Evolutionary conservation across 2,113 vertebrate genomes (phyloP).

Genomic region (Clarias gariepinus): DNA sequence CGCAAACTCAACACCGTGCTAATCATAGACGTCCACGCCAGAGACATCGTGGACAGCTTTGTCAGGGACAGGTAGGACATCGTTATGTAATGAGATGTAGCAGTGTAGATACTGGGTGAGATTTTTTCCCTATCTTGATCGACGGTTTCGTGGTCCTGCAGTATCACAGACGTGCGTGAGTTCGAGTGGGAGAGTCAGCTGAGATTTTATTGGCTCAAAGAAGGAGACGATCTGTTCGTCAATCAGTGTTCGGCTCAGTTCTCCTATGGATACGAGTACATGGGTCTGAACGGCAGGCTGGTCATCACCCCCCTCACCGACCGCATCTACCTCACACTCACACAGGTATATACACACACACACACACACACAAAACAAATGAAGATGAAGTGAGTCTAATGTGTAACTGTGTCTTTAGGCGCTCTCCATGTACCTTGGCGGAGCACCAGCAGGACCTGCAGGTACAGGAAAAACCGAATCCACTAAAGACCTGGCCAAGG

Average conservation of each 20-base stretch:
- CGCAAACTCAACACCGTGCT: slow-evolving; percentile 93
- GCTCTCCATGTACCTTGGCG: slow-evolving; percentile 94
- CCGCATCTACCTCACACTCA: slow-evolving; percentile 94
- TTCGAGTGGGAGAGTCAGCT: slow-evolving; percentile 98
- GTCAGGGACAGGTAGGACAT: slow-evolving; percentile 79
- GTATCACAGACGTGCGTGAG: slow-evolving; percentile 86
- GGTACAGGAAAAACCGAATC: slow-evolving; percentile 97
- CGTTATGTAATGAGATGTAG: background rate
- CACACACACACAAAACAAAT: background rate
- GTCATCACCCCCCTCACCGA: slow-evolving; percentile 97
- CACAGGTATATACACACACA: slow-evolving; percentile 78
- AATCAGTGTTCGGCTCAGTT: slow-evolving; percentile 90
- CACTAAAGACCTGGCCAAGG: slow-evolving; percentile 96
- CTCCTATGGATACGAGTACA: slow-evolving; percentile 94
- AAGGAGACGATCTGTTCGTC: slow-evolving; percentile 81
- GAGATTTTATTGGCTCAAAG: slow-evolving; percentile 88
- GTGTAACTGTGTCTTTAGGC: slow-evolving; percentile 72
- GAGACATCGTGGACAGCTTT: slow-evolving; percentile 91
- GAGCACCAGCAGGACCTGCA: slow-evolving; percentile 92
- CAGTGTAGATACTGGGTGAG: background rate
- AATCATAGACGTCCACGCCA: slow-evolving; percentile 94
- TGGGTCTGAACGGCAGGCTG: slow-evolving; percentile 93
- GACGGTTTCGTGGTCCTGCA: slow-evolving; percentile 53
- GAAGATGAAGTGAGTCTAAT: background rate
- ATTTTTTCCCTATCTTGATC: background rate